Base-by-base conservation (phyloP, 2,888 invertebrate species). In the Drosophila colorata region DNA sequence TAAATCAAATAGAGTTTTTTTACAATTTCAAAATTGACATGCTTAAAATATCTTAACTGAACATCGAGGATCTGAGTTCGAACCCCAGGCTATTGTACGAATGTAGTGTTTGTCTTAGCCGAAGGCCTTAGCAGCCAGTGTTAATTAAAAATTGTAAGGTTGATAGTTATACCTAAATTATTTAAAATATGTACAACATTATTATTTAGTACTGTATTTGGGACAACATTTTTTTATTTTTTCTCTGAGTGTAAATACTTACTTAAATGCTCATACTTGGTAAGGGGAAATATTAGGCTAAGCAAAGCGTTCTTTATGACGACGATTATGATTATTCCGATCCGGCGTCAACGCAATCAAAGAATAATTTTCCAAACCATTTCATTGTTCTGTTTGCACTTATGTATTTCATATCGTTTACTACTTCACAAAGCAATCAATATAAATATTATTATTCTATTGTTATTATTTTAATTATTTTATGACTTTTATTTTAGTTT, bases 291-390 rank as follows among this genome's bases (percentile, higher is more conserved):
- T 28, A 28, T 28, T 28, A 2, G 25, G n/a, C 5, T 13, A 38
- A 20, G 38, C 23, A 25, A 64, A 47, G 69, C 51, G 48, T 69
- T 65, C 38, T 47, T 58, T 71, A 68, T 56, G 58, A 47, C 61
- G 40, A 59, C 85, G 64, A 69, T 87, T 63, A 85, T 72, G 69
- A 65, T 84, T 87, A 86, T 78, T 74, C 40, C 43, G 38, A 46
- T 53, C 40, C 57, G 59, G 53, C 25, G 49, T 56, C 69, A 59
- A 53, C 35, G 11, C 66, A 74, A 71, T 65, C 69, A 56, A 58
- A 67, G 48, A 59, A 74, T 71, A 63, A 72, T 85, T 52, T 71
- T 23, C 52, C 40, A 38, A 41, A 18, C 33, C 20, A 47, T 49
- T 40, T 28, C 20, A 52, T 60, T 44, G 44, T 44, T 20, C 23